Conservation (phyloP, 92 coral and sea anemone genomes). For the Micromussa lordhowensis region DNA sequence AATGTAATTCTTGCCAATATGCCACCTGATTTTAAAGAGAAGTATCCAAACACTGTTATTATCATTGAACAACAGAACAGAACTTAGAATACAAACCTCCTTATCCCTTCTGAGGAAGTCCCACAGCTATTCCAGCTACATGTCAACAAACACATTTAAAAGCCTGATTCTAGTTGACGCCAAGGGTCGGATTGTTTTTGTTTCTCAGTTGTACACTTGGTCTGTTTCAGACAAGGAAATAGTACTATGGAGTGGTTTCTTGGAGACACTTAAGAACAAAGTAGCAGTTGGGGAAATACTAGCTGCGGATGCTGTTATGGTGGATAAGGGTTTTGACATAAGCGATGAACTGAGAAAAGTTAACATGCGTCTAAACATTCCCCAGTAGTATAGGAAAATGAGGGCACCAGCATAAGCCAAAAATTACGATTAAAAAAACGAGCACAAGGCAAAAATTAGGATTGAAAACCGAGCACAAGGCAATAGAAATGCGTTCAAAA, state of each 20-base stretch:
- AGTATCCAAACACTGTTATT: constrained; percentile 58
- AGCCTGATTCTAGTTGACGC: constrained; percentile 64
- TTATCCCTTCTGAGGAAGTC: constrained; percentile 57
- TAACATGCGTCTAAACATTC: constrained; percentile 43
- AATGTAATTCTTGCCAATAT: constrained; percentile 47
- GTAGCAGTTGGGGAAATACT: constrained; percentile 57
- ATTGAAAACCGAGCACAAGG: no score
- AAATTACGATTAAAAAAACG: no score
- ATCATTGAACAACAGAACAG: constrained; percentile 72
- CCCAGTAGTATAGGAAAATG: no score
- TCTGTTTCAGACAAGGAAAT: no score
- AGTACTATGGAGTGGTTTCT: constrained; percentile 67
- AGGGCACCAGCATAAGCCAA: no score
- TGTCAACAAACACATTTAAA: no score
- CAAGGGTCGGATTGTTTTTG: constrained; percentile 64
- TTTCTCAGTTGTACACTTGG: constrained; percentile 70
- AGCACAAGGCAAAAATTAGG: no score
- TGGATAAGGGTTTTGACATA: constrained; percentile 69
- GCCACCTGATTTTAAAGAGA: constrained; percentile 49
- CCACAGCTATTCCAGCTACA: no score
- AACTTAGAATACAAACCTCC: constrained; percentile 62
- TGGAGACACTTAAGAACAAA: constrained; percentile 54
- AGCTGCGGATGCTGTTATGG: constrained; percentile 63
- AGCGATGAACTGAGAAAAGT: constrained; percentile 28
- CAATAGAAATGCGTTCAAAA: no score